Conservation (phyloP, 2,888 invertebrate species). For the Amphiduros pacificus region DNA sequence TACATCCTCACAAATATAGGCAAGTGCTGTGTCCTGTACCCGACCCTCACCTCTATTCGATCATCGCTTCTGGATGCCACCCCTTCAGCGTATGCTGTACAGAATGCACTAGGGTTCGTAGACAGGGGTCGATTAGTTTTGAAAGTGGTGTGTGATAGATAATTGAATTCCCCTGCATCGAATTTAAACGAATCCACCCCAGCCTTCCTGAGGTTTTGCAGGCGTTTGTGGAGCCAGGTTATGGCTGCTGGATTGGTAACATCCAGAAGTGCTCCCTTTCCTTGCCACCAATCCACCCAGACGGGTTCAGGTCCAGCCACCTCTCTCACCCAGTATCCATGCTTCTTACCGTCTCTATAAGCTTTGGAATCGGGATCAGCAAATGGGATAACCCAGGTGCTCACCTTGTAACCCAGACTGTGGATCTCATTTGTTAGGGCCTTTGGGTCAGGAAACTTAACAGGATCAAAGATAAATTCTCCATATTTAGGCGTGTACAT, state of each 20-base stretch:
- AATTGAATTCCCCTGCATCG: conserved; percentile 67
- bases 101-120: conserved; percentile 38
- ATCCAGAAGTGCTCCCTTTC: conserved; percentile 73
- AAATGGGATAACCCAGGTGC: conserved; percentile 73
- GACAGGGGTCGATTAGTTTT: conserved; percentile 24
- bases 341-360: conserved; percentile 77
- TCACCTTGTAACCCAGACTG: conserved; percentile 70
- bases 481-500: conserved; percentile 87
- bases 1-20: conserved; percentile 80
- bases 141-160: conserved; percentile 34
- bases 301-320: conserved; percentile 37
- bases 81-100: conserved; percentile 35
- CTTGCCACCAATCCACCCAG: conserved; percentile 75
- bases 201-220: conserved; percentile 69
- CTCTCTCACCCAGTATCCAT: conserved; percentile 62
- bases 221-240: conserved; percentile 73
- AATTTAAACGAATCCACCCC: conserved; percentile 87
- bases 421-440: conserved; percentile 66
- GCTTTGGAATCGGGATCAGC: conserved; percentile 83
- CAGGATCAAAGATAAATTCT: conserved; percentile 71
- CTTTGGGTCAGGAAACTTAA: conserved; percentile 72
- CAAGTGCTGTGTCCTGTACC: conserved; percentile 77
- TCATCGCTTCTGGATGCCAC: conserved; percentile 19
- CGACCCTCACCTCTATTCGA: conserved; percentile 80
- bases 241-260: conserved; percentile 80